Conservation (phyloP, 2,797 vertebrate species). For the Melanotaenia pygmaea region DNA sequence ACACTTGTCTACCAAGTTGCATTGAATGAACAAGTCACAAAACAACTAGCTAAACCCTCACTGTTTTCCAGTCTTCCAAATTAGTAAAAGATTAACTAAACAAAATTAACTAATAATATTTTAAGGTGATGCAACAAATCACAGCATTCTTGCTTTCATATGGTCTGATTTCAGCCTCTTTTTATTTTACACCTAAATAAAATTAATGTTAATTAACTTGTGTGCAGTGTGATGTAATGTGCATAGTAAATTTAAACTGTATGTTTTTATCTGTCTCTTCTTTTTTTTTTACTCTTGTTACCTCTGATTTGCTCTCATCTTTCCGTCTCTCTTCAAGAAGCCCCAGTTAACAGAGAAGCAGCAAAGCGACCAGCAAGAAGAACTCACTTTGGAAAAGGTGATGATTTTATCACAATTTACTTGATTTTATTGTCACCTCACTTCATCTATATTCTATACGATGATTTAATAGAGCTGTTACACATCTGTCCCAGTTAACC, state of each 20-base stretch:
- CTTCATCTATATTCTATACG: too few species aligned
- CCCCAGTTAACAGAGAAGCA: constrained; percentile 56
- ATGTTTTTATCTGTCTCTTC: constrained; percentile 2
- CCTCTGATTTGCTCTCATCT: constrained; percentile 16
- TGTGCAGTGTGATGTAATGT: background rate
- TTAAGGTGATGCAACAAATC: too few species aligned
- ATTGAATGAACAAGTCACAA: too few species aligned
- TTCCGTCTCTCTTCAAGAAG: constrained; percentile 38
- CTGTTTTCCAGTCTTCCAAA: too few species aligned
- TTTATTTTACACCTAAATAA: too few species aligned
- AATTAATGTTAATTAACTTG: background rate
- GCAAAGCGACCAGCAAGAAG: constrained; percentile 53
- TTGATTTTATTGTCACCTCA: background rate
- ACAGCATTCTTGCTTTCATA: too few species aligned
- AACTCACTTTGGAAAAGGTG: constrained; percentile 92
- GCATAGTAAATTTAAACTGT: background rate
- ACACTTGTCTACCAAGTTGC: too few species aligned
- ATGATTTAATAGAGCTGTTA: background rate
- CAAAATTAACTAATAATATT: too few species aligned
- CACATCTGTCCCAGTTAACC: background rate
- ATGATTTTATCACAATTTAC: constrained; percentile 1
- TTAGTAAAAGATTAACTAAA: too few species aligned
- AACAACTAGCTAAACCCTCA: too few species aligned
- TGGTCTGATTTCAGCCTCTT: too few species aligned
- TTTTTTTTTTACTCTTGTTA: constrained; percentile 10